These are phyloP conservation scores for Fratercula arctica DNA, from an alignment of 2,797 vertebrate species.

Conservation along the genomic window DNA sequence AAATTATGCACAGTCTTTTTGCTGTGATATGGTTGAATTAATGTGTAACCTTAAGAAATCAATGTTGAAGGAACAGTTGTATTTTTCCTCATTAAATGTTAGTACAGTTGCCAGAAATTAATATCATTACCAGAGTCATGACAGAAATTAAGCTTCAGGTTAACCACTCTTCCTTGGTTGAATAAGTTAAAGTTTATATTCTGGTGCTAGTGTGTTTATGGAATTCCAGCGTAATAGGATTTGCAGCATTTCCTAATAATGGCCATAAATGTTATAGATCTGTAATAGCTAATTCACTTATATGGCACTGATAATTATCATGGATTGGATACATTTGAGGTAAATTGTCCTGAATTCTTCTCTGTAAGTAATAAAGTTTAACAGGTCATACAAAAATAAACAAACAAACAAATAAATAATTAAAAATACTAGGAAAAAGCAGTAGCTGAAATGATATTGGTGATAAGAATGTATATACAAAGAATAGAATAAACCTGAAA, in stretches of 20 bases:
- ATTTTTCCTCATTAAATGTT: background rate
- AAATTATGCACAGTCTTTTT: background rate
- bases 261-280: background rate
- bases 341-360: background rate
- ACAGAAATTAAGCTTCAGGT: background rate
- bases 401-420: background rate
- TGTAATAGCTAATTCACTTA: background rate
- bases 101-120: background rate
- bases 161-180: background rate
- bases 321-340: background rate
- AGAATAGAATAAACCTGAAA: background rate
- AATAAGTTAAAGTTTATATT: slow-evolving; percentile 1
- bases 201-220: background rate
- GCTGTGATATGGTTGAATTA: background rate
- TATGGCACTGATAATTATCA: background rate
- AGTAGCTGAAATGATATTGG: background rate
- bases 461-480: background rate
- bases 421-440: background rate
- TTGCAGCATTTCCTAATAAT: background rate
- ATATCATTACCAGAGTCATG: background rate
- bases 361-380: background rate
- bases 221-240: background rate
- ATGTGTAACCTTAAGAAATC: background rate
- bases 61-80: background rate
- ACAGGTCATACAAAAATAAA: background rate